Conservation (phyloP, 1,140 invertebrate species). For the Trichonephila inaurata region DNA sequence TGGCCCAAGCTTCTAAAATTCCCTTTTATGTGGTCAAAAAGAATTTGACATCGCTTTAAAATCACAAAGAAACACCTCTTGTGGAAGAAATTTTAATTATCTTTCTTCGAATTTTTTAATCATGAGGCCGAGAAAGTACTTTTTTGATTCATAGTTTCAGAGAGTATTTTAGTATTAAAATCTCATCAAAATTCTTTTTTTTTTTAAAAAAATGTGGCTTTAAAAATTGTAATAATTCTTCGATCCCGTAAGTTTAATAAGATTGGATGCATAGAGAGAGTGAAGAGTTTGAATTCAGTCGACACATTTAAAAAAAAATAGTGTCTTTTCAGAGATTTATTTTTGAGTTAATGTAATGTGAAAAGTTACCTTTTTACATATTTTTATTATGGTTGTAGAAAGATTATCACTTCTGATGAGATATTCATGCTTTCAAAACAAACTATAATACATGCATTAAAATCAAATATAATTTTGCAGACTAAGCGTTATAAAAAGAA, state of each 20-base stretch:
- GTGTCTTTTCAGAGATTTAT: neutral
- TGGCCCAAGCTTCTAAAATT: slow-evolving; percentile 26
- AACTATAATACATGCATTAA: too few relatives aligned
- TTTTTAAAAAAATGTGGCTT: neutral
- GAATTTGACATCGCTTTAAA: slow-evolving; percentile 61
- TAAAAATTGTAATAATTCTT: neutral
- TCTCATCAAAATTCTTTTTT: neutral
- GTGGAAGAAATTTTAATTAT: slow-evolving; percentile 65
- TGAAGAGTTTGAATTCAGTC: neutral
- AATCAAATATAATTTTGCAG: too few relatives aligned
- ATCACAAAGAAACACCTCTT: slow-evolving; percentile 38
- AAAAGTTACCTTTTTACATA: neutral
- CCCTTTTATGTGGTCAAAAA: slow-evolving; percentile 46
- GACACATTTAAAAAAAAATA: neutral
- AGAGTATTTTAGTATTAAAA: slow-evolving; percentile 1
- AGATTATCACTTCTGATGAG: too few relatives aligned
- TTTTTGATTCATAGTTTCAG: neutral
- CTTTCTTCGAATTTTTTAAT: slow-evolving; percentile 37
- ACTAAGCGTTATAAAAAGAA: too few relatives aligned
- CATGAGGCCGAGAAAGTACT: slow-evolving; percentile 5
- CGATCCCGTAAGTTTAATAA: neutral
- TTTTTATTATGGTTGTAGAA: too few relatives aligned
- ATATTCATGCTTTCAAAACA: too few relatives aligned
- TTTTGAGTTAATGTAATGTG: neutral
- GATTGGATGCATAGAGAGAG: neutral